phyloP scores from a whole-genome alignment of 2,797 vertebrate species.

The Zonotrichia albicollis region DNA sequence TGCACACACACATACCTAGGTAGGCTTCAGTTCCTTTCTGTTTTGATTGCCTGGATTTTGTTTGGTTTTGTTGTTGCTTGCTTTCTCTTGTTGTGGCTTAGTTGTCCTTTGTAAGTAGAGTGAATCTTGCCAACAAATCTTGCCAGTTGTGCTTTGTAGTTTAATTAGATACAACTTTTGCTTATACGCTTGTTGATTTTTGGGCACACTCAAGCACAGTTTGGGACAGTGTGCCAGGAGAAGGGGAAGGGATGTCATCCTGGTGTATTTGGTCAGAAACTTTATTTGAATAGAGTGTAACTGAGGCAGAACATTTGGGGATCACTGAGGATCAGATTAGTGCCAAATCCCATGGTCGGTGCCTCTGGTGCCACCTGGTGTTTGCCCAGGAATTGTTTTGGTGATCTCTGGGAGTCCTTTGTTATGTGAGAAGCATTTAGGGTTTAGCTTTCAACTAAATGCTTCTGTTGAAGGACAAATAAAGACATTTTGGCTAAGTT shows the following conservation, averaged over 20 bases:
- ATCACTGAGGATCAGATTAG: neutral
- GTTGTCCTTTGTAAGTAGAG: neutral
- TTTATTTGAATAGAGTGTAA: neutral
- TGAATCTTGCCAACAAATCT: rapidly evolving
- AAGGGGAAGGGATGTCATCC: too few relatives aligned
- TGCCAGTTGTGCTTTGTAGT: neutral
- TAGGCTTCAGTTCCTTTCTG: neutral
- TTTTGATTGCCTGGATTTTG: neutral
- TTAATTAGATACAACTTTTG: neutral
- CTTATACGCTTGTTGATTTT: neutral
- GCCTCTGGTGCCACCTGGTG: slow-evolving; percentile 34
- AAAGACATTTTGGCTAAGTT: neutral
- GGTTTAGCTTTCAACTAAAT: neutral
- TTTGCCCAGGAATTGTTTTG: neutral
- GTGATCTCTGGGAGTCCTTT: neutral
- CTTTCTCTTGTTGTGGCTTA: neutral
- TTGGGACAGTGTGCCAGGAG: neutral
- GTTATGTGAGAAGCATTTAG: rapidly evolving
- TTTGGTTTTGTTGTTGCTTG: neutral
- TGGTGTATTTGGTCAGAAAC: neutral
- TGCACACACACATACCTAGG: neutral
- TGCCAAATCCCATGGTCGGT: neutral
- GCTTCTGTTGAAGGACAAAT: neutral
- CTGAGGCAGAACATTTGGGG: neutral
- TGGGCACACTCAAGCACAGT: neutral